phyloP scores from a whole-genome alignment of 2,888 invertebrate species.

The Campoplex nolae region DNA sequence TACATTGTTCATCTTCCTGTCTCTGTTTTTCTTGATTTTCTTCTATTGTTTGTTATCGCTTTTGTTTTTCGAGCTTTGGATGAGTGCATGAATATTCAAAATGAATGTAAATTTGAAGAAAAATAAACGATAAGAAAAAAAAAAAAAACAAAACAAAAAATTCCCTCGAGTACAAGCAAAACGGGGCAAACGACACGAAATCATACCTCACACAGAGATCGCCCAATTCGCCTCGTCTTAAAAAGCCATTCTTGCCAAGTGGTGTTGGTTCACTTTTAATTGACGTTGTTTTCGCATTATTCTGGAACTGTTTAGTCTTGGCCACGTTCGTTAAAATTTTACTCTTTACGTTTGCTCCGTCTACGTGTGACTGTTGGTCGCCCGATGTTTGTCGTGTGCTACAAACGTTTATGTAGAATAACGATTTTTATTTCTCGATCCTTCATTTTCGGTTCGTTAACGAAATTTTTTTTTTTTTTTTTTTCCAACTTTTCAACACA shows the following conservation, averaged over 20 bases:
- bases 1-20: background rate
- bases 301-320: slow-evolving; percentile 79
- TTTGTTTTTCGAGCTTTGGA: slow-evolving; percentile 33
- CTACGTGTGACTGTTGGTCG: slow-evolving; percentile 81
- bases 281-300: slow-evolving; percentile 78
- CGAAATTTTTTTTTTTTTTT: background rate
- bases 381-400: slow-evolving; percentile 81
- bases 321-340: slow-evolving; percentile 82
- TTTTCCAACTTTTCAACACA: background rate
- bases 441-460: background rate
- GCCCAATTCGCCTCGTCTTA: slow-evolving; percentile 84
- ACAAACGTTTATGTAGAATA: slow-evolving; percentile 76
- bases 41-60: slow-evolving; percentile 36
- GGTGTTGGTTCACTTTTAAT: slow-evolving; percentile 80
- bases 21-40: slow-evolving; percentile 24
- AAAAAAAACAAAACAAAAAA: slow-evolving; percentile 34
- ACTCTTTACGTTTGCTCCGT: slow-evolving; percentile 82
- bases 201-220: slow-evolving; percentile 85
- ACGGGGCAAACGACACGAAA: slow-evolving; percentile 80
- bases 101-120: slow-evolving; percentile 44
- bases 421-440: slow-evolving; percentile 26
- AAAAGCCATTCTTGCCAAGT: slow-evolving; percentile 83
- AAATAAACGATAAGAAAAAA: slow-evolving; percentile 39
- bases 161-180: slow-evolving; percentile 69
- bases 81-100: slow-evolving; percentile 58